phyloP scores from a whole-genome alignment of 2,888 invertebrate genomes.

The Coecobrya sp. region DNA sequence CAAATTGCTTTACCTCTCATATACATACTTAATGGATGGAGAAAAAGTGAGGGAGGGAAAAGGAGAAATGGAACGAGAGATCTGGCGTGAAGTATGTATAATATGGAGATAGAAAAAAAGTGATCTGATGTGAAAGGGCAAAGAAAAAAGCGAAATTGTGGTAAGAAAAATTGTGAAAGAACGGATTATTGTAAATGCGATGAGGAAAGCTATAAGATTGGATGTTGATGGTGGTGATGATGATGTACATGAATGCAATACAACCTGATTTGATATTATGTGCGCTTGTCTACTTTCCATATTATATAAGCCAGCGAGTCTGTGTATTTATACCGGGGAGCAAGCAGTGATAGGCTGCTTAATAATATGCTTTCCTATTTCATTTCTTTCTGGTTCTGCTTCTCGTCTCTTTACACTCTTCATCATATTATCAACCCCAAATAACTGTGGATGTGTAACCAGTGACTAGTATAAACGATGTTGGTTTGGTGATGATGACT shows the following conservation, averaged over 20 bases:
- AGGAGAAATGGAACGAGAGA: background rate
- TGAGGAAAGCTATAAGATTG: constrained; percentile 26
- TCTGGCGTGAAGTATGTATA: background rate
- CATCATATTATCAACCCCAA: constrained; percentile 8
- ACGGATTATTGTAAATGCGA: constrained; percentile 69
- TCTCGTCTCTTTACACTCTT: background rate
- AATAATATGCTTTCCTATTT: background rate
- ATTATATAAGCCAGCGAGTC: no score
- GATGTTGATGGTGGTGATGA: background rate
- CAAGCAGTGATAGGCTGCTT: background rate
- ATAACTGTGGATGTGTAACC: background rate
- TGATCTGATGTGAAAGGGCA: constrained; percentile 65
- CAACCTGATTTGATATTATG: background rate
- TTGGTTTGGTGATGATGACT: background rate
- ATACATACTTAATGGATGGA: constrained; percentile 70
- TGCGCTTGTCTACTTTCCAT: background rate
- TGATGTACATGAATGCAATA: background rate
- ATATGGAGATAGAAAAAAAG: constrained; percentile 61
- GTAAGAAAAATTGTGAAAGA: constrained; percentile 71
- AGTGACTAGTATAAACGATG: background rate
- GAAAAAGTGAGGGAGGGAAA: background rate
- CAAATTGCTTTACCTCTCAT: constrained; percentile 70
- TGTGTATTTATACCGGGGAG: no score
- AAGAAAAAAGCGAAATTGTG: constrained; percentile 64
- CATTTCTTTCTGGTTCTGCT: background rate